These are phyloP conservation scores for Papilio polytes DNA, from an alignment of 1,140 invertebrate species.

Conservation along the genomic window DNA sequence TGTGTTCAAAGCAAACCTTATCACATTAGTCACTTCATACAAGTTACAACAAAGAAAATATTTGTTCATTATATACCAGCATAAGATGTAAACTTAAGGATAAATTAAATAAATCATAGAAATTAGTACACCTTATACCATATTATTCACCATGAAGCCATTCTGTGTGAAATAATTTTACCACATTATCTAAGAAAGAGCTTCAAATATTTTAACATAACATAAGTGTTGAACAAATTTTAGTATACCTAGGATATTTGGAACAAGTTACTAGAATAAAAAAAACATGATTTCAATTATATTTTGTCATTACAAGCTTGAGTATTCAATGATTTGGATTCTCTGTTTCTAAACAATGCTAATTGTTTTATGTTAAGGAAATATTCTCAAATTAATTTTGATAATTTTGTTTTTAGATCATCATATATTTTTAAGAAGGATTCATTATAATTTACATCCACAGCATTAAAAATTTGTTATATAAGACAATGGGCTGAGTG, in stretches of 20 bases:
- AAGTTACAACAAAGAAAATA: neutral
- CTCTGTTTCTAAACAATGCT: neutral
- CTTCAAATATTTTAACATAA: no score
- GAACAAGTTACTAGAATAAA: neutral
- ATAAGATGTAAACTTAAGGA: neutral
- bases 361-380: neutral
- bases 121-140: neutral
- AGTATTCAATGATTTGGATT: neutral
- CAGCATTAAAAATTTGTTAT: no score
- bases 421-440: neutral
- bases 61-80: neutral
- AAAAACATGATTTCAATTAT: neutral
- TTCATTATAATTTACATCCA: neutral
- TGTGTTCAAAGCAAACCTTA: neutral
- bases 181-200: no score
- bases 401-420: neutral
- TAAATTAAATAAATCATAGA: neutral
- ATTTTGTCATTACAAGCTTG: neutral
- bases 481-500: neutral
- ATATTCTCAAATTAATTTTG: neutral
- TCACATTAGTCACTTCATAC: neutral
- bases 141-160: neutral
- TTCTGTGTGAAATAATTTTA: no score
- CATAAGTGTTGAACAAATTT: no score
- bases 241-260: neutral